Evolutionary conservation across 2,797 vertebrate genomes (phyloP).

Genomic region (Rhynchotus rufescens): DNA sequence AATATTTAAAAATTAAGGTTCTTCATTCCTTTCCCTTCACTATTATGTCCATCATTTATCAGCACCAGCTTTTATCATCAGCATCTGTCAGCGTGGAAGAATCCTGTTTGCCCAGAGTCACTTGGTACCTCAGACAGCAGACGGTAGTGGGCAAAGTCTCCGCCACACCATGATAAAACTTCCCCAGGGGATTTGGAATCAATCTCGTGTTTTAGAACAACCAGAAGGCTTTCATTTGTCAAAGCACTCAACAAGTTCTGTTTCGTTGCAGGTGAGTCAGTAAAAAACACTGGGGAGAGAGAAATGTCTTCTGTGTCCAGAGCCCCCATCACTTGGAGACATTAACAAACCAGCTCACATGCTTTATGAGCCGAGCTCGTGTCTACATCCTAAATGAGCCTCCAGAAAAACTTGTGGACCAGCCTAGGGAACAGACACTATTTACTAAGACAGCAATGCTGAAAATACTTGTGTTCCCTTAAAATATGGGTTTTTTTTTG

Average conservation of each 20-base stretch:
- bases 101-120: not conserved
- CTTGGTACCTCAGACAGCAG: rapidly evolving
- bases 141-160: not conserved
- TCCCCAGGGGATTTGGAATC: not conserved
- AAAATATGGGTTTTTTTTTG: slow-evolving; percentile 21
- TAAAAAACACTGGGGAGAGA: not conserved
- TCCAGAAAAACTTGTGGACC: not conserved
- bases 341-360: not conserved
- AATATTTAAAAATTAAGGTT: slow-evolving; percentile 17
- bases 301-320: not conserved
- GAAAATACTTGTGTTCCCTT: slow-evolving; percentile 22
- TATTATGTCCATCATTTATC: not conserved
- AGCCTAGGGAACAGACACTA: not conserved
- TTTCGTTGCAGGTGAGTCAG: not conserved
- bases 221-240: not conserved
- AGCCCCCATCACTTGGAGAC: not conserved
- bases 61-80: not conserved
- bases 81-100: not conserved
- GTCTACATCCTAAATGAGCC: not conserved
- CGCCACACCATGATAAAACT: not conserved
- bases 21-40: not conserved
- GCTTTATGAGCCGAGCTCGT: not conserved
- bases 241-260: not conserved
- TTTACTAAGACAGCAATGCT: not conserved
- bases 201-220: not conserved